phyloP scores from a whole-genome alignment of 2,797 vertebrate species.

The Eupleurogrammus muticus region DNA sequence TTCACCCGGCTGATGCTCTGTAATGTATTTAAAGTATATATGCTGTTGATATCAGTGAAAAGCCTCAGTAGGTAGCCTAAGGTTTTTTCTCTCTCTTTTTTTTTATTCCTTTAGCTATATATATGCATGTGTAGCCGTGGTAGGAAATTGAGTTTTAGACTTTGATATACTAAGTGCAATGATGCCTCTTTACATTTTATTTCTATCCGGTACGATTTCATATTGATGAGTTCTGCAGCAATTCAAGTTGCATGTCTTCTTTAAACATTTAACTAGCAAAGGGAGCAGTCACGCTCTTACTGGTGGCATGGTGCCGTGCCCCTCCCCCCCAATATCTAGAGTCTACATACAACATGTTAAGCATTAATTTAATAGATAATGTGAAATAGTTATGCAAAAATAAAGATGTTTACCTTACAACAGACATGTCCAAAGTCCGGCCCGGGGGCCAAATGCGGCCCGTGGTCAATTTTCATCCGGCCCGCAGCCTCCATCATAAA shows the following conservation, averaged over 20 bases:
- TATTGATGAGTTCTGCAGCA: conserved; percentile 87
- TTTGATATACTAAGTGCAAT: conserved; percentile 68
- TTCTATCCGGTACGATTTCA: conserved; percentile 81
- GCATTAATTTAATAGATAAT: too few species aligned
- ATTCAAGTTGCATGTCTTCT: conserved; percentile 86
- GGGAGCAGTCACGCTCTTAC: conserved; percentile 82
- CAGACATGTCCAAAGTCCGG: too few species aligned
- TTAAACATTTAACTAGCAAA: conserved; percentile 86
- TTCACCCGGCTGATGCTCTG: conserved; percentile 43
- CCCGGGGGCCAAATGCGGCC: too few species aligned
- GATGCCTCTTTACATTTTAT: conserved; percentile 79
- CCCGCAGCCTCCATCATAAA: too few species aligned
- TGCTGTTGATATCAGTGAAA: conserved; percentile 59
- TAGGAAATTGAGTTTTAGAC: conserved; percentile 77
- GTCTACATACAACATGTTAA: too few species aligned
- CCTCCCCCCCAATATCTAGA: too few species aligned
- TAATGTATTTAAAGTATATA: conserved; percentile 41
- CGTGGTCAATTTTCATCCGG: too few species aligned
- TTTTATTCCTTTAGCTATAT: background rate
- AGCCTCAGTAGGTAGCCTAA: conserved; percentile 56
- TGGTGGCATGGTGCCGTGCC: too few species aligned
- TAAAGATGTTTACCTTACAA: too few species aligned
- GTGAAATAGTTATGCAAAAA: too few species aligned
- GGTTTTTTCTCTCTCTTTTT: conserved; percentile 45
- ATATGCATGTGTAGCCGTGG: conserved; percentile 48